A percentile compares a stretch with the other conserved stretches of the same genome.
phyloP scores from a whole-genome alignment of 2,888 invertebrate species.

The Adineta ricciae region DNA sequence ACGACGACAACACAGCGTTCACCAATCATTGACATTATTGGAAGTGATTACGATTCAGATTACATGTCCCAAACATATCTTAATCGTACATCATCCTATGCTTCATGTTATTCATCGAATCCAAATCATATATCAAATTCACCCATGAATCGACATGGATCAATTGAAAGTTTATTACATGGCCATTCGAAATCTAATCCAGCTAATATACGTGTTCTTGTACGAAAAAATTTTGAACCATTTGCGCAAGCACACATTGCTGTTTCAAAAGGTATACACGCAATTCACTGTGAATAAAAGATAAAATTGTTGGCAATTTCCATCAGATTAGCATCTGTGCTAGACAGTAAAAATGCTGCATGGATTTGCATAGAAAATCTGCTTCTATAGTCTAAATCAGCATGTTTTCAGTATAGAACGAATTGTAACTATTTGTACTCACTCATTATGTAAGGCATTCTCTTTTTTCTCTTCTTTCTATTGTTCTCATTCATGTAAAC shows the following conservation, averaged over 20 bases:
- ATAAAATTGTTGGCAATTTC: too few relatives aligned
- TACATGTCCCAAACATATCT: not conserved
- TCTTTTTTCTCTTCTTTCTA: too few relatives aligned
- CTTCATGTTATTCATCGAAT: not conserved
- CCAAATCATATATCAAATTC: not conserved
- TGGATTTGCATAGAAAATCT: not conserved
- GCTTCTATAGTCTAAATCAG: not conserved
- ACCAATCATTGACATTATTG: not conserved
- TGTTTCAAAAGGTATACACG: not conserved
- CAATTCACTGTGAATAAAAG: too few relatives aligned
- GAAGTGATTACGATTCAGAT: not conserved
- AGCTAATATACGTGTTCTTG: not conserved
- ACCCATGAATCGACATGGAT: not conserved
- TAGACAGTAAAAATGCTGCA: not conserved
- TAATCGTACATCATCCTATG: conserved; percentile 12
- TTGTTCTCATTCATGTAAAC: too few relatives aligned
- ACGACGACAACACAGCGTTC: not conserved
- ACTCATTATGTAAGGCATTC: too few relatives aligned
- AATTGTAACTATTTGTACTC: too few relatives aligned
- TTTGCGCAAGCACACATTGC: not conserved
- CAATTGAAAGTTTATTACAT: not conserved
- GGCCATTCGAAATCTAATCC: conserved; percentile 12
- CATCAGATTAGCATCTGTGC: not conserved
- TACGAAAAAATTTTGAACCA: conserved; percentile 17
- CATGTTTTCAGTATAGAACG: not conserved